phyloP scores from a whole-genome alignment of 2,797 vertebrate genomes.

The Crax fasciolata region DNA sequence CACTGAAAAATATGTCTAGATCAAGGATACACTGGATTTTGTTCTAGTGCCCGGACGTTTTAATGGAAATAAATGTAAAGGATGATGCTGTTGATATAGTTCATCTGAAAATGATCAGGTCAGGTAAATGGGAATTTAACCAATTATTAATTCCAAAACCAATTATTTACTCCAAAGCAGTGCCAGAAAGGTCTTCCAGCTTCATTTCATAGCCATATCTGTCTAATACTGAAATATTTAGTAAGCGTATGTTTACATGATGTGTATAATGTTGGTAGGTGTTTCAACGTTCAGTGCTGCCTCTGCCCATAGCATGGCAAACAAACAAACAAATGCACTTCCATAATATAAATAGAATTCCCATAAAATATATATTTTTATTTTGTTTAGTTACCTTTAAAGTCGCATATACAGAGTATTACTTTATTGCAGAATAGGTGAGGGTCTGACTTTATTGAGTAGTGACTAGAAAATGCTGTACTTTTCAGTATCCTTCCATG shows the following conservation, averaged over 20 bases:
- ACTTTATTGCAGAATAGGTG: not conserved
- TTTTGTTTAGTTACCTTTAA: not conserved
- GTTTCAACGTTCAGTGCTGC: not conserved
- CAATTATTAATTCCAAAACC: not conserved
- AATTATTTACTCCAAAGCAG: not conserved
- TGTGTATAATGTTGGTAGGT: not conserved
- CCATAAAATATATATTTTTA: not conserved
- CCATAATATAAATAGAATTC: not conserved
- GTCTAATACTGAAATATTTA: not conserved
- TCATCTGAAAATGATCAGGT: not conserved
- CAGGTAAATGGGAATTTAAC: not conserved
- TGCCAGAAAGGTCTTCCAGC: not conserved
- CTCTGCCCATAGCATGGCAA: not conserved
- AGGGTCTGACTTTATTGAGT: not conserved
- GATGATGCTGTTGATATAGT: not conserved
- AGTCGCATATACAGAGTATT: not conserved
- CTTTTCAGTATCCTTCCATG: not conserved
- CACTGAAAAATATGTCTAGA: not conserved
- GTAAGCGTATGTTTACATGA: not conserved
- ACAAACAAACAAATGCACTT: not conserved
- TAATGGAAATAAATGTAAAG: not conserved
- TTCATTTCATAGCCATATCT: not conserved
- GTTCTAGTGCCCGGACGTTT: not conserved
- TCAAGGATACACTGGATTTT: not conserved
- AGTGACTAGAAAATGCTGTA: not conserved